Base-by-base conservation (phyloP, 2,797 vertebrate genomes). In the Sus cebifrons region DNA sequence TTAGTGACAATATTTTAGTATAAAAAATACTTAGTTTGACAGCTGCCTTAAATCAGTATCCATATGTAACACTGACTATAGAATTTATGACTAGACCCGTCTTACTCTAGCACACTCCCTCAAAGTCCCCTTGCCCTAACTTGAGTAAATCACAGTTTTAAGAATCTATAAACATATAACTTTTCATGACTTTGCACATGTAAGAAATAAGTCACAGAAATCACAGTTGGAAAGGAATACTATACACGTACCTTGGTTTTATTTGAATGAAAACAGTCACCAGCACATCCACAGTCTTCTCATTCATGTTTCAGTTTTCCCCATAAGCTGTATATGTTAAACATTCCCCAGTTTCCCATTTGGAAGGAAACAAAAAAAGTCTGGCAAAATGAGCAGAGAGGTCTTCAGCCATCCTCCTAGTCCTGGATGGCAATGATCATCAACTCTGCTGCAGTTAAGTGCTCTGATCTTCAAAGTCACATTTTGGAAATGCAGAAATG, bases 261-360 rank as follows among this genome's bases (percentile, higher is more conserved):
- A 98, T 95, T 97, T 99, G 98, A 27, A 99, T 89, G 87, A 98
- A 99, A 98, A 99, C 98, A 97, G 98, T 99, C 96, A 99, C 97
- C 98, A 98, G 98, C 23, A 97, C 86, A 95, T 98, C 98, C 20
- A 97, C 98, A 64, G 96, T 98, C 95, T 98, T 98, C 96, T 81
- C 52, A 32, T 18, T 85, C 71, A 52, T 90, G 9, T 62, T n/a
- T 89, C 78, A 73, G 83, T 90, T 92, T 92, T 85, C 40, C 4
- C 64, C 82, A 10, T 1, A 44, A 89, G 62, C 27, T 58, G 97
- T 14, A 5, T 32, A 21, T 81, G 21, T 86, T 44, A 58, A 67
- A 27, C 49, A 6, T 68, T 54, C 21, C 23, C 29, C 40, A 49
- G 68, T 68, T 78, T 85, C 8, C 21, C 27, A 60, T 14, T 83